Conservation (phyloP, 2,888 invertebrate species). For the Agrotis puta region DNA sequence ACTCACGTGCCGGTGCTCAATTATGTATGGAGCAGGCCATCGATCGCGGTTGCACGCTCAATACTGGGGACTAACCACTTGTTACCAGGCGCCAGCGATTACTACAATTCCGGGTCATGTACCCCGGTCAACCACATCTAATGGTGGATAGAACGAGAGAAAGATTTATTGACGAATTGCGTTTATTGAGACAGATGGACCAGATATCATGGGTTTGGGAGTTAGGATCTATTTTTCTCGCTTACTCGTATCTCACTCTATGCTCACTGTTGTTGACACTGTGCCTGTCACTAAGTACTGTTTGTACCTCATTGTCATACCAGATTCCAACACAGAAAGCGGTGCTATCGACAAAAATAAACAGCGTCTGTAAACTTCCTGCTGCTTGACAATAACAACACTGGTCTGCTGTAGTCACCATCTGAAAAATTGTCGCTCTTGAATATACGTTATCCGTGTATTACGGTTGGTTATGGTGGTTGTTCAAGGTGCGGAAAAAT, state of each 20-base stretch:
- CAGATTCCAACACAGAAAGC: too few species aligned
- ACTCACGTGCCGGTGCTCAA: constrained; percentile 63
- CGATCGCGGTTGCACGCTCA: constrained; percentile 60
- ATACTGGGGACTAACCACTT: constrained; percentile 57
- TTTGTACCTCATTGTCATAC: too few species aligned
- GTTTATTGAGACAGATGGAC: neutral
- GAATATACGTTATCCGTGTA: too few species aligned
- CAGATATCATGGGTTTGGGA: neutral
- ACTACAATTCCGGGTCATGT: constrained; percentile 40
- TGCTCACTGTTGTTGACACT: too few species aligned
- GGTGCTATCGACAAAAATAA: neutral
- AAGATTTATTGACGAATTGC: constrained; percentile 13
- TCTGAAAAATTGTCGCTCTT: neutral
- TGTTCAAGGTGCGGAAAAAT: too few species aligned
- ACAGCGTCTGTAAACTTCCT: neutral
- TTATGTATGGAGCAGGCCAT: constrained; percentile 75
- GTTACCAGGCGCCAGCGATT: constrained; percentile 57
- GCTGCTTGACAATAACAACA: neutral
- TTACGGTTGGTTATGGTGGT: too few species aligned
- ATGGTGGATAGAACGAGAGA: constrained; percentile 2
- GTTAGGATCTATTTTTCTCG: too few species aligned
- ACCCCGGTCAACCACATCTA: constrained; percentile 32
- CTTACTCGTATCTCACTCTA: too few species aligned
- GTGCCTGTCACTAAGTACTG: too few species aligned
- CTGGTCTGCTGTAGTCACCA: too few species aligned